Evolutionary conservation across 2,888 invertebrate genomes (phyloP), one percentile per base, ranked within the genome.

Genomic region (Cerastis leucographa): DNA sequence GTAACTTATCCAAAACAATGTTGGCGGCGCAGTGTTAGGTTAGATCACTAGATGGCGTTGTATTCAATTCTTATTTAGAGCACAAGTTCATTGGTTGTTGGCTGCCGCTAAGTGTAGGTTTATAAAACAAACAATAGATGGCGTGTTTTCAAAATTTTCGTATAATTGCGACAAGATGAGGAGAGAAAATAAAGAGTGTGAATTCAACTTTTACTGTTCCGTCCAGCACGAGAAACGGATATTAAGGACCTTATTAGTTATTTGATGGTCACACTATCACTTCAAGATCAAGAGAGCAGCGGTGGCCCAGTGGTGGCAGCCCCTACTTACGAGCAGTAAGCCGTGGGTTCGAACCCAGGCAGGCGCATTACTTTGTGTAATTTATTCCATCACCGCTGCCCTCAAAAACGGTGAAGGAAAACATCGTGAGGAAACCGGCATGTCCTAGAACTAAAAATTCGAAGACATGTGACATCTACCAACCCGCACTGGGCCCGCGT

Each of bases 1-100:
- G n/a, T 1, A 67, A 71, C 25, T 25, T 0, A 40, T 11, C 14
- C 35, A 35, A 35, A 35, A 35, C 35, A 35, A 35, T 35, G 22
- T n/a, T 44, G 6, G 9, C 0, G 25, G 0, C 9, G 8, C 5
- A 51, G 6, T 46, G 17, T 25, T 6, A 0, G 0, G 17, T 22
- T 1, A 19, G 0, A 56, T 14, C 54, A 8, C 14, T 67, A 89
- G 86, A 62, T 84, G 86, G 81, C 82, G 71, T 25, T 83, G 9
- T 11, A 46, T 81, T 64, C 7, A 46, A 59, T 1, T 59, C 17
- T 17, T 2, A 56, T 8, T 7, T 25, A 56, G 7, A 25, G 17
- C 0, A 29, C 1, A 29, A 8, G 1, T 29, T 29, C 17, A 29
- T 8, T 3, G 0, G 3, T 12, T 17, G 29, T 59, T 2, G 17